Evolutionary conservation across 2,888 invertebrate species (phyloP), one percentile per base, ranked within the genome.

Genomic region (Nomada flava): DNA sequence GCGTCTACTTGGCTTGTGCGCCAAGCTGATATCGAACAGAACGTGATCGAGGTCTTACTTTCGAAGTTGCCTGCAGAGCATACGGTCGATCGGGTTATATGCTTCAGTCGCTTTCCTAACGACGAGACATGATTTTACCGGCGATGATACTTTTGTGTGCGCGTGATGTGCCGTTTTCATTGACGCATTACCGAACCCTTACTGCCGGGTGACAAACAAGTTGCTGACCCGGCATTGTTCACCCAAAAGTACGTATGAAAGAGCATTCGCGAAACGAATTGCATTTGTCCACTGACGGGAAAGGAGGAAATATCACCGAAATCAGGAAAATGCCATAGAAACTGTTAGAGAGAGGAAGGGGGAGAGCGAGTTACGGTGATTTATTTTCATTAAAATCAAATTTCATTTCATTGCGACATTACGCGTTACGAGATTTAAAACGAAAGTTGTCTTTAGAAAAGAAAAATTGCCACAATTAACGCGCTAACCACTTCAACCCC

Each of bases 31-130:
- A 63, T 82, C 82, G 80, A 55, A 79, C 76, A 76, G 81, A 87
- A 91, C 91, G 91, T 91, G 91, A 91, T 91, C 89, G 91, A 91
- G 91, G 91, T 84, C 91, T 91, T 90, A 91, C 91, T 91, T 91
- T 91, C 91, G 88, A 91, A 88, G 81, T 79, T 79, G 78, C 44
- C 84, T 70, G 76, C 84, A 73, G 64, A 80, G 63, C 76, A 47
- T 67, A 79, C 76, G 20, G 57, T 65, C 82, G 47, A 79, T 72
- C 81, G 64, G 67, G 63, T 70, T 81, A 70, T 76, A 78, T 72
- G 78, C 71, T 79, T 76, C 79, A 29, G 72, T 88, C 82, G 89
- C 85, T 87, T 87, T 87, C 87, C 89, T 87, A 89, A 87, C 89
- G 82, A 82, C 76, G 55, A 73, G 69, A 60, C 82, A 77, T 75